phyloP scores from a whole-genome alignment of 2,888 invertebrate species.

The Dexiosoma caninum region DNA sequence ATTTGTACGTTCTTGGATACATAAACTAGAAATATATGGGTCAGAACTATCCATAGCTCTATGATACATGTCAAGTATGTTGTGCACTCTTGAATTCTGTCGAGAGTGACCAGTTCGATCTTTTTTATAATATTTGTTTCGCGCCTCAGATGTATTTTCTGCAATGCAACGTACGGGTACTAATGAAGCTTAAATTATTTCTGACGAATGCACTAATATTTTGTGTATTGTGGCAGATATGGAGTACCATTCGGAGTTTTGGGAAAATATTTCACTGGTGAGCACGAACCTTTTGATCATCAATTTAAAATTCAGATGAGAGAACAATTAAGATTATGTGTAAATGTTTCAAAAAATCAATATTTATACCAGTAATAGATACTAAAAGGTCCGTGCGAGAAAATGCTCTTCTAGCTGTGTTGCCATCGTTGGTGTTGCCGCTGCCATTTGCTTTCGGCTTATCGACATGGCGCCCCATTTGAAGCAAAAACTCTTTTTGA shows the following conservation, averaged over 20 bases:
- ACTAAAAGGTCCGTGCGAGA: conserved; percentile 22
- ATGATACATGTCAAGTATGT: background rate
- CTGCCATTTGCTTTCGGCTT: conserved; percentile 37
- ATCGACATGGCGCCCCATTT: conserved; percentile 30
- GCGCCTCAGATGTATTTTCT: conserved; percentile 23
- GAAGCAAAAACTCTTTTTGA: too few relatives aligned
- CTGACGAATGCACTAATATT: conserved; percentile 25
- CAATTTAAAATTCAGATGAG: conserved; percentile 38
- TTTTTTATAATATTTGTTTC: conserved; percentile 16
- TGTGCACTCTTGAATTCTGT: too few relatives aligned
- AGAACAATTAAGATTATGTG: conserved; percentile 31
- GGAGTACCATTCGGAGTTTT: conserved; percentile 13
- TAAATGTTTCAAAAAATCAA: conserved; percentile 19
- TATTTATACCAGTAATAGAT: conserved; percentile 23
- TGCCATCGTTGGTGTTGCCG: conserved; percentile 20
- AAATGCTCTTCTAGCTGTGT: conserved; percentile 21
- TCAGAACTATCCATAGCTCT: background rate
- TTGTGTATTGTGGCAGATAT: conserved; percentile 36
- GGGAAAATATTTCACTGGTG: conserved; percentile 21
- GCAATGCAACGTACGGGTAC: background rate
- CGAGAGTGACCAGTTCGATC: background rate
- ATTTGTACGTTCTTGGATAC: background rate
- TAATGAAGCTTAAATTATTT: conserved; percentile 36
- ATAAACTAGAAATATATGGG: background rate
- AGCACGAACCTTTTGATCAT: conserved; percentile 18